Evolutionary conservation across 2,888 invertebrate species (phyloP).

Genomic region (Parelbella ahira): DNA sequence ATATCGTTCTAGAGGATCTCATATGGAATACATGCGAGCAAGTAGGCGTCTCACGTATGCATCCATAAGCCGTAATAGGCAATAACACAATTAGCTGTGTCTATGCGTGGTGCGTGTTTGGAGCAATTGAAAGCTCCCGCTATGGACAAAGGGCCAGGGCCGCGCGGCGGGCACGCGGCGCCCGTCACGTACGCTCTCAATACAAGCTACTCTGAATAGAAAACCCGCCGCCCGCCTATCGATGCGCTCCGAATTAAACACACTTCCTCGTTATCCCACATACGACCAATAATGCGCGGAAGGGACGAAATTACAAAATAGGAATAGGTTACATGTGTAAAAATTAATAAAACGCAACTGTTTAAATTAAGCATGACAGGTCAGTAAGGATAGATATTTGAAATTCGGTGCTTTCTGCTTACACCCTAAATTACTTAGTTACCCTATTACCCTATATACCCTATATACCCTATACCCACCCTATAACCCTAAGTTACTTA

Average conservation of each 20-base stretch:
- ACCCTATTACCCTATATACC: too few relatives aligned
- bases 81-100: constrained; percentile 5
- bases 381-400: too few relatives aligned
- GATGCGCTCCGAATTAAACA: background rate
- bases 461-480: too few relatives aligned
- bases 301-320: too few relatives aligned
- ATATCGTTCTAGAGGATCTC: too few relatives aligned
- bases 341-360: too few relatives aligned
- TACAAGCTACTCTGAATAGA: constrained; percentile 16
- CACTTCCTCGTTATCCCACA: background rate
- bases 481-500: too few relatives aligned
- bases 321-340: too few relatives aligned
- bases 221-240: background rate
- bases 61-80: background rate
- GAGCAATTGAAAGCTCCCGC: constrained; percentile 15
- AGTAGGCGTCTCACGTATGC: background rate
- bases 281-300: background rate
- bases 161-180: constrained; percentile 41
- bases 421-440: too few relatives aligned
- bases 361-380: too few relatives aligned
- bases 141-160: constrained; percentile 46
- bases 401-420: too few relatives aligned
- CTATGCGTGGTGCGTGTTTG: background rate
- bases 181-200: constrained; percentile 69
- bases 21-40: background rate